These are phyloP conservation scores for Carapus acus DNA, from an alignment of 2,797 vertebrate genomes.

Conservation along the genomic window DNA sequence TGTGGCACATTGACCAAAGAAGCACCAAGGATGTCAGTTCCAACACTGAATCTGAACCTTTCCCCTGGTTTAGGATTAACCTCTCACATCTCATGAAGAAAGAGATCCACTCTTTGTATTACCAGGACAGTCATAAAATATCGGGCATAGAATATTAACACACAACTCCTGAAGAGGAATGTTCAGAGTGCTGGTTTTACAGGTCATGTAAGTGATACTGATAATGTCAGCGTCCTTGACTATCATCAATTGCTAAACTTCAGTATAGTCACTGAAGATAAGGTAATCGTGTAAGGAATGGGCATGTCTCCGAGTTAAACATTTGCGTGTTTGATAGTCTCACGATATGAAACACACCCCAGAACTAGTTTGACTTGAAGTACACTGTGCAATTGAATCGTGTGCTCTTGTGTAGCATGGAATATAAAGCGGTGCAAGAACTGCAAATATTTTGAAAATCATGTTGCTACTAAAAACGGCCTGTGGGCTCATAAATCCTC, in stretches of 20 bases:
- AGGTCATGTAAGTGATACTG: conserved; percentile 5
- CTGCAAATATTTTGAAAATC: too few relatives aligned
- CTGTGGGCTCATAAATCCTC: too few relatives aligned
- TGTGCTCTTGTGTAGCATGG: too few relatives aligned
- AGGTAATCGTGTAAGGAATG: conserved; percentile 10
- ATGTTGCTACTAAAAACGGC: too few relatives aligned
- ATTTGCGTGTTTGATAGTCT: not conserved
- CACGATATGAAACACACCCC: too few relatives aligned
- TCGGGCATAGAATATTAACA: not conserved
- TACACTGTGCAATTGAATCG: too few relatives aligned
- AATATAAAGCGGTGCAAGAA: too few relatives aligned
- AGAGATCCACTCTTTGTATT: not conserved
- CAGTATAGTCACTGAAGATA: conserved; percentile 26
- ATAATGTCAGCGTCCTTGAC: conserved; percentile 10
- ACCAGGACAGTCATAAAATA: not conserved
- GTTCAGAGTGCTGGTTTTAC: not conserved
- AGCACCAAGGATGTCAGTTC: too few relatives aligned
- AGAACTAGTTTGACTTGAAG: too few relatives aligned
- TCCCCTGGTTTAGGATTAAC: too few relatives aligned
- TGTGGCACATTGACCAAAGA: too few relatives aligned
- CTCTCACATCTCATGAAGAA: conserved; percentile 8
- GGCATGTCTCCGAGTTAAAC: conserved; percentile 10
- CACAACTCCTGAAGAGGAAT: not conserved
- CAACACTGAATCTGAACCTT: too few relatives aligned
- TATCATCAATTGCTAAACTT: conserved; percentile 2